phyloP scores from a whole-genome alignment of 2,113 vertebrate genomes.

The Ceuthmochares aereus region DNA sequence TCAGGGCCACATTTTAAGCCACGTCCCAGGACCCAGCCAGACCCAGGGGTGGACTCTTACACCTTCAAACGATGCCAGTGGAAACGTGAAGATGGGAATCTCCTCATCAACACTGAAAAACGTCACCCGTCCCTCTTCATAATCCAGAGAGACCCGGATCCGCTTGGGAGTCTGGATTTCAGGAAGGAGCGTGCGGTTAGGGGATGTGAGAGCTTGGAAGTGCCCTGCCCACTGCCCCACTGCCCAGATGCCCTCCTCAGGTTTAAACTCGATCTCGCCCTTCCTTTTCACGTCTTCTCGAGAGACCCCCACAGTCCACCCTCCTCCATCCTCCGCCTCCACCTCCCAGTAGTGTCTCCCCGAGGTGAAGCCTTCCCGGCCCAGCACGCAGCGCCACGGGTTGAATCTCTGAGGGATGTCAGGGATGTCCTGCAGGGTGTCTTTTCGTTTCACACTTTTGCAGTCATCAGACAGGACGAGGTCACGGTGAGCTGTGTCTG shows the following conservation, averaged over 20 bases:
- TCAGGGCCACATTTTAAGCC: not conserved
- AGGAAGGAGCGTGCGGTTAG: not conserved
- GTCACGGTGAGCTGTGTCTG: not conserved
- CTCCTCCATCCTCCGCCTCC: not conserved
- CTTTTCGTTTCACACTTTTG: not conserved
- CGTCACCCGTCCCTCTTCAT: not conserved
- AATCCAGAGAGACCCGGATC: not conserved
- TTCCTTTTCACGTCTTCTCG: not conserved
- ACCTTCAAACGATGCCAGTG: not conserved
- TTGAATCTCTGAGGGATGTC: not conserved
- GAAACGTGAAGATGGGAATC: not conserved
- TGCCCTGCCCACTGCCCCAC: not conserved
- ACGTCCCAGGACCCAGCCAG: not conserved
- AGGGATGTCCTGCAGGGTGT: accelerated
- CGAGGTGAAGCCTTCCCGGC: not conserved
- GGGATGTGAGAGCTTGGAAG: not conserved
- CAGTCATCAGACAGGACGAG: not conserved
- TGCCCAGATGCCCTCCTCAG: not conserved
- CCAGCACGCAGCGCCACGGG: not conserved
- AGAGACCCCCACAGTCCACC: not conserved
- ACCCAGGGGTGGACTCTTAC: not conserved
- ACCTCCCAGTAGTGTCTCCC: not conserved
- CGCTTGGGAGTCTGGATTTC: not conserved
- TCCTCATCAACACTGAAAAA: not conserved
- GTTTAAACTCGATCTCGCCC: not conserved